Percentiles rank a stretch among this genome's conserved stretches.
These are phyloP conservation scores for Dasyprocta punctata DNA, from an alignment of 2,113 vertebrate genomes.

Conservation along the genomic window DNA sequence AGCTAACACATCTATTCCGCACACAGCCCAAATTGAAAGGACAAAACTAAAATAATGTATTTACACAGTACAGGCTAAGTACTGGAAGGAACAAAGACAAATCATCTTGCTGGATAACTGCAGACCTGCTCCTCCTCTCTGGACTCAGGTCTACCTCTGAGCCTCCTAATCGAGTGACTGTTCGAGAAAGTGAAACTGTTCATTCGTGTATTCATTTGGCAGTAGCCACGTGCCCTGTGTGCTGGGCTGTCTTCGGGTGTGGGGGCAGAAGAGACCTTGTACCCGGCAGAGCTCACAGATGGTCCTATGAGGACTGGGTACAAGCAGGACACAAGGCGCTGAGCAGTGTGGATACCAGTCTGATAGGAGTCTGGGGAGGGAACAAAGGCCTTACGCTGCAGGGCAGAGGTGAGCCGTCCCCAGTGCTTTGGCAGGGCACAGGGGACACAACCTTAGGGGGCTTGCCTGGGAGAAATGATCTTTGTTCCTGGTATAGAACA, in stretches of 20 bases:
- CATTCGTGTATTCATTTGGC: accelerated
- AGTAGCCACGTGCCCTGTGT: accelerated
- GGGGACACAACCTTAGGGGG: accelerated
- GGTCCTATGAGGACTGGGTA: background rate
- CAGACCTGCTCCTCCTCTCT: background rate
- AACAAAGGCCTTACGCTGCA: too few species aligned
- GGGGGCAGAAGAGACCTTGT: too few species aligned
- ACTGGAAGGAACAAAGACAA: background rate
- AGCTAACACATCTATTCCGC: constrained; percentile 62
- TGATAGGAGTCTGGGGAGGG: background rate
- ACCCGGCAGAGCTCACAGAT: accelerated
- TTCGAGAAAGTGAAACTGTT: background rate
- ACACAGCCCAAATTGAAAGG: background rate
- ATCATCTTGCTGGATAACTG: background rate
- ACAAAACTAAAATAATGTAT: background rate
- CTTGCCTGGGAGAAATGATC: background rate
- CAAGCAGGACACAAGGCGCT: background rate
- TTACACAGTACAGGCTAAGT: background rate
- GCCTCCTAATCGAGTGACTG: background rate
- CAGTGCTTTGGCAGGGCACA: background rate
- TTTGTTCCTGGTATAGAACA: background rate
- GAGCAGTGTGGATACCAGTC: background rate
- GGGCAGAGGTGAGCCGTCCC: background rate
- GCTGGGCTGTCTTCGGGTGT: accelerated
- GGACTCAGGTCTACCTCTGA: background rate